Percentiles rank a stretch among this genome's conserved stretches.
These are phyloP conservation scores for Dione juno DNA, from an alignment of 2,888 invertebrate genomes.

Conservation along the genomic window DNA sequence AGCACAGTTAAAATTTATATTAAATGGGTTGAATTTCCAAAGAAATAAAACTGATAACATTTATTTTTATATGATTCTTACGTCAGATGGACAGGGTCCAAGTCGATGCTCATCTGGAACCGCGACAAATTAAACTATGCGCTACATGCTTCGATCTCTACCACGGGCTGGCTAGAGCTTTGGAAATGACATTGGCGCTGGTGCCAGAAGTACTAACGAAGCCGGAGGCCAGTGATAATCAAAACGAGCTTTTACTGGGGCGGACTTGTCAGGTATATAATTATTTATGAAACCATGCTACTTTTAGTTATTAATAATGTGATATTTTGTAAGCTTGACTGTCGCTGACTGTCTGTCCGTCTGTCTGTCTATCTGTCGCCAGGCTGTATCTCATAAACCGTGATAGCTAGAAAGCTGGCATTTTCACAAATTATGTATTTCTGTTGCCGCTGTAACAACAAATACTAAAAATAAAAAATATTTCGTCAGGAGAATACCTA, in stretches of 20 bases:
- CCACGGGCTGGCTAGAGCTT: conserved; percentile 88
- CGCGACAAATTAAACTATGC: conserved; percentile 90
- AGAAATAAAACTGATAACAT: not conserved
- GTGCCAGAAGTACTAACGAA: conserved; percentile 87
- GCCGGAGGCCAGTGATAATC: conserved; percentile 84
- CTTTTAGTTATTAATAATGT: not conserved
- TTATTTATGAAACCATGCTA: not conserved
- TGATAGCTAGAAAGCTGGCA: too few relatives aligned
- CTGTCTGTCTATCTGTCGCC: too few relatives aligned
- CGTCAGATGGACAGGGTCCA: conserved; percentile 71
- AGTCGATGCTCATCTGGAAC: conserved; percentile 83
- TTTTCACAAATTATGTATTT: too few relatives aligned
- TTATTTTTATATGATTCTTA: not conserved
- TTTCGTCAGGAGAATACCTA: too few relatives aligned
- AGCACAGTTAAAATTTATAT: too few relatives aligned
- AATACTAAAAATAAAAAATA: too few relatives aligned
- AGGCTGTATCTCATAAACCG: too few relatives aligned
- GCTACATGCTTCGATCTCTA: conserved; percentile 93
- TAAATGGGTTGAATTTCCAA: too few relatives aligned
- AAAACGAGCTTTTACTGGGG: conserved; percentile 87
- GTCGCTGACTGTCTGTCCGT: too few relatives aligned
- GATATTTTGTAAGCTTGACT: too few relatives aligned
- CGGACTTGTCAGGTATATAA: conserved; percentile 78
- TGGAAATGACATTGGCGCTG: conserved; percentile 90
- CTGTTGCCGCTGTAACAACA: too few relatives aligned